Conservation (phyloP, 35 echinoderm and acorn worm species). For the Strongylocentrotus purpuratus region DNA sequence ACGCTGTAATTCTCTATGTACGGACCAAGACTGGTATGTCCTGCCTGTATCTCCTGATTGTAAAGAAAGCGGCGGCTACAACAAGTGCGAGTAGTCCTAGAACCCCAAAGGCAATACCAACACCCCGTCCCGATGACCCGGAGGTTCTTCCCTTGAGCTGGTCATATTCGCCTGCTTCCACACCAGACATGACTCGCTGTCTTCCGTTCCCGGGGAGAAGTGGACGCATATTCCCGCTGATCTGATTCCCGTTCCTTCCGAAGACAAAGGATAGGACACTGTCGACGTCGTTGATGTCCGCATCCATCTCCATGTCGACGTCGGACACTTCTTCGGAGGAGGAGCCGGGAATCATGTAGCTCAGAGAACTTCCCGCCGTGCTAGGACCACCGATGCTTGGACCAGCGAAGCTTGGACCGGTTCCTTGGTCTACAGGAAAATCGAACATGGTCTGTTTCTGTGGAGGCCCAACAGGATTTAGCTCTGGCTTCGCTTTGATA, state of each 20-base stretch:
- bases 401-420: neutral
- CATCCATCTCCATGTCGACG: neutral
- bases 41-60: conserved; percentile 17
- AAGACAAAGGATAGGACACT: neutral
- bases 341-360: neutral
- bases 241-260: neutral
- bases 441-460: conserved; percentile 27
- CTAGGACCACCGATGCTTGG: neutral
- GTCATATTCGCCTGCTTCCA: neutral
- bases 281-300: neutral
- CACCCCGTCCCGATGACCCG: neutral
- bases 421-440: neutral
- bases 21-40: neutral
- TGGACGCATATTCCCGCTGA: neutral
- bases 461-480: neutral
- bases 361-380: neutral
- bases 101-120: neutral
- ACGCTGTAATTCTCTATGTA: neutral
- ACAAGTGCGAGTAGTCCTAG: neutral
- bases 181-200: neutral
- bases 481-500: neutral
- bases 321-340: conserved; percentile 5
- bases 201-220: neutral
- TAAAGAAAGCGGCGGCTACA: conserved; percentile 1
- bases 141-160: neutral